Evolutionary conservation across 2,113 vertebrate genomes (phyloP), one percentile per base, ranked within the genome.

Genomic region (Sinocyclocheilus rhinocerous): DNA sequence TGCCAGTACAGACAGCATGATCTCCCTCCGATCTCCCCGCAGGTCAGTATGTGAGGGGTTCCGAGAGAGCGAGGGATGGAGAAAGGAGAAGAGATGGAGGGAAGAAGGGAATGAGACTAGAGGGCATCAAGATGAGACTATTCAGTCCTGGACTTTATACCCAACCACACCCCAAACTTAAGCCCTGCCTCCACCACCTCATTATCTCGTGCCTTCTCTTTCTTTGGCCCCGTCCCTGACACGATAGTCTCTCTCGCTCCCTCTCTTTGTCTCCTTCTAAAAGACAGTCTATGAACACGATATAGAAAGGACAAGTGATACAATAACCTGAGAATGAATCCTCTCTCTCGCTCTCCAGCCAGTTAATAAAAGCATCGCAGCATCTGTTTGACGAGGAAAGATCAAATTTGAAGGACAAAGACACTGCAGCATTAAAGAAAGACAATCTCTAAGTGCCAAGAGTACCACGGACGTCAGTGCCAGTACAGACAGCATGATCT

Each of bases 1-100:
- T 85, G 92, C 92, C 93, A 94, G 87, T 81, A 94, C 86, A 83
- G 91, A 91, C 89, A 95, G 85, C 95, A 95, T 95, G 91, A 85
- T 92, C 87, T 87, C 88, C 85, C 85, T 89, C 89, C 72, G 85
- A 76, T 82, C 77, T 76, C 83, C 85, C 77, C 45, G 82, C 82
- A 42, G 52, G 52, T 77, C 85, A 65, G 61, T 79, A 50, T 89
- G 70, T 48, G 29, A 84, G 86, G 20, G 70, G 81, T 80, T 81
- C 77, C 73, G 20, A 67, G 72, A 87, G 18, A 65, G 85, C 72
- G 39, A 84, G 85, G 84, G 52, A 81, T 87, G 39, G 83, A 48
- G 61, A 76, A 81, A 86, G 67, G 67, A 70, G 79, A n/a, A 86
- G 87, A 69, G 77, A 89, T 81, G 18, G 85, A 89, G 84, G 87